Base-by-base conservation (phyloP, 2,113 vertebrate species). In the Galeopterus variegatus region DNA sequence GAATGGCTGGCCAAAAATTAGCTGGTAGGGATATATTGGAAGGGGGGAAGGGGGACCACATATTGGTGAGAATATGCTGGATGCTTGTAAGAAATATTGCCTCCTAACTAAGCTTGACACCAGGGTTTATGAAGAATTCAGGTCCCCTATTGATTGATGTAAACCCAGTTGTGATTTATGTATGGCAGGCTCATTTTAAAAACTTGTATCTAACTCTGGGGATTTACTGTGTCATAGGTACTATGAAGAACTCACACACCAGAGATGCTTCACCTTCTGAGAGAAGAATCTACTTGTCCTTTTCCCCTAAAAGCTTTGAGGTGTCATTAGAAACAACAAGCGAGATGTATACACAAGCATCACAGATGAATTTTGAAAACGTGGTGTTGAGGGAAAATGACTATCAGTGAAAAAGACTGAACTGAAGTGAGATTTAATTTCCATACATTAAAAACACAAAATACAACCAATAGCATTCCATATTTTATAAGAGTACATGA, bases 141-240 rank as follows among this genome's bases (percentile, higher is more conserved):
- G 41, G 56, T n/a, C 26, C 18, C 8, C 23, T 85, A 41, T 7
- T 48, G 12, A 60, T 58, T 65, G 21, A 70, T 84, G 19, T 48
- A 58, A 90, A 41, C 41, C 41, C 41, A 41, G 41, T 17, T 76
- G 24, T 90, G 76, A 88, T 65, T 90, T 76, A 56, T 93, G 28
- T n/a, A 56, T 81, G 52, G 23, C 33, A 91, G 73, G 31, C 21
- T 89, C 33, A 85, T 94, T 89, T 11, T 65, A 90, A 96, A 84
- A 52, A 72, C 56, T 28, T 54, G 9, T 50, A 17, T 56, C 52
- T 94, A 69, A 69, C 24, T 84, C 69, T 96, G 45, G 67, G 10
- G 76, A 72, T 56, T 36, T 93, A 11, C 79, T 24, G 1, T 70
- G 50, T 64, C 65, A 56, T 28, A 81, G 11, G 28, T 60, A 24